phyloP scores from a whole-genome alignment of 2,113 vertebrate species.

The Barbus barbus region DNA sequence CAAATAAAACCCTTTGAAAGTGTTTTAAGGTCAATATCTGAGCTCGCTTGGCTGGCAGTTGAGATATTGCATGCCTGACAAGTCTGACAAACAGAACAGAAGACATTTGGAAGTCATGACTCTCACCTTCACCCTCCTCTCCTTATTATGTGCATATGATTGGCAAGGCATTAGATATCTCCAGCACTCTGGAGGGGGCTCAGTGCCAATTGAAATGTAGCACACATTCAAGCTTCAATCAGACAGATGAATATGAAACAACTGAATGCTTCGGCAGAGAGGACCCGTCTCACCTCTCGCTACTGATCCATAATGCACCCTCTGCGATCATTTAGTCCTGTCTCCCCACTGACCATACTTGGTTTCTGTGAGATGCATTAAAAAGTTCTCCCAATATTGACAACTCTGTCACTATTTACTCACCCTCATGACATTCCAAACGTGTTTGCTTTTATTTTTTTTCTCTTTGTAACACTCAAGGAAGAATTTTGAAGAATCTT shows the following conservation, averaged over 20 bases:
- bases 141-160: constrained; percentile 37
- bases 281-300: constrained; percentile 27
- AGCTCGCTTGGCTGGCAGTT: neutral
- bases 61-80: constrained; percentile 31
- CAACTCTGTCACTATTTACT: neutral
- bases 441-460: neutral
- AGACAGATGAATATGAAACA: constrained; percentile 43
- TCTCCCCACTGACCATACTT: neutral
- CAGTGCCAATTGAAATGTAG: constrained; percentile 15
- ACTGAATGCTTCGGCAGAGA: constrained; percentile 24
- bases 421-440: neutral
- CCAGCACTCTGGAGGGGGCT: constrained; percentile 22
- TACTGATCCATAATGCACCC: constrained; percentile 33
- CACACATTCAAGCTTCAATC: constrained; percentile 29
- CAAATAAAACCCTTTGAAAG: constrained; percentile 11
- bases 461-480: neutral
- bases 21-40: constrained; percentile 16
- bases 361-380: neutral
- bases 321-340: constrained; percentile 14
- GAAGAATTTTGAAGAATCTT: neutral
- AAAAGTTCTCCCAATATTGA: neutral
- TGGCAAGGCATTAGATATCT: constrained; percentile 33
- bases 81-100: constrained; percentile 34
- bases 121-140: constrained; percentile 40
- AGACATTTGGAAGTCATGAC: constrained; percentile 31